A percentile compares a stretch with the other conserved stretches of the same genome.
Evolutionary conservation across 2,797 vertebrate genomes (phyloP).

Genomic region (Aldrovandia affinis): DNA sequence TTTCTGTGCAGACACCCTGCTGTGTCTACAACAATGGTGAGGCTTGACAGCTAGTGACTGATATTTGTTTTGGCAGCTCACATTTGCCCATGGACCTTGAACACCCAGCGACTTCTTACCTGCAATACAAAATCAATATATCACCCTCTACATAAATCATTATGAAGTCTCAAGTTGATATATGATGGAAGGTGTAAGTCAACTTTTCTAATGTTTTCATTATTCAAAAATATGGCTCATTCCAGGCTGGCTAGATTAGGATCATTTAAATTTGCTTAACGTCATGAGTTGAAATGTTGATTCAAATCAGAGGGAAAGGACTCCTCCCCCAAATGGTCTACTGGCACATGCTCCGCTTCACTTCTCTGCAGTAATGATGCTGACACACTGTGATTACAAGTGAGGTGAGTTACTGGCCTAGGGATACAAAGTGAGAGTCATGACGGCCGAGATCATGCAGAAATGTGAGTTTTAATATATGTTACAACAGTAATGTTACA

Average conservation of each 20-base stretch:
- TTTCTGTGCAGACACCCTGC: background rate
- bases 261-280: conserved; percentile 1
- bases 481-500: background rate
- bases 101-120: background rate
- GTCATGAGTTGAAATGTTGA: conserved; percentile 8
- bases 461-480: background rate
- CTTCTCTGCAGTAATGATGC: conserved; percentile 3
- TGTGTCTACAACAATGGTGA: background rate
- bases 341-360: background rate
- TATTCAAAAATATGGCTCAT: conserved; percentile 3
- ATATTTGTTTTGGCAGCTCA: conserved; percentile 7
- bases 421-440: conserved; percentile 15
- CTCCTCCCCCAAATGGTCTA: background rate
- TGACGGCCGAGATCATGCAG: background rate
- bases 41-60: background rate
- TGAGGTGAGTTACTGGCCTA: conserved; percentile 22
- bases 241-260: background rate
- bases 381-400: conserved; percentile 24
- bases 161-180: background rate
- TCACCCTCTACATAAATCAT: conserved; percentile 1
- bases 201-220: background rate
- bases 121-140: conserved; percentile 13
- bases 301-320: background rate
- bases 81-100: background rate
- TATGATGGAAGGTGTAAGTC: background rate